Base-by-base conservation (phyloP, 2,888 invertebrate species). In the Shargacucullia verbasci region DNA sequence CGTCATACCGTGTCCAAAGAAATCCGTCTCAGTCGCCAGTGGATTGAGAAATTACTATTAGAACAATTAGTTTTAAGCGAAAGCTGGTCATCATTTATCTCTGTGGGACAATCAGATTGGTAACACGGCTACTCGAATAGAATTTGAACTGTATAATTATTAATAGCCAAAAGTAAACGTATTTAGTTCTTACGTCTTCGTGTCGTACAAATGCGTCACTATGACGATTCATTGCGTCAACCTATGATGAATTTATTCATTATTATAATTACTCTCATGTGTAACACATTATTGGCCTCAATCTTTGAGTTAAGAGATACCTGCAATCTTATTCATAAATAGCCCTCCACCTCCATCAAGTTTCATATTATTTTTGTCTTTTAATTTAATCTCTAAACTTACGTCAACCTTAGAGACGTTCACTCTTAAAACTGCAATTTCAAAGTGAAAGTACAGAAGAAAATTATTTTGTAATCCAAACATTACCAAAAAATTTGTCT, bases 31-130 rank as follows among this genome's bases (percentile, higher is more conserved):
- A 82, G 86, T 83, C 84, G 67, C 76, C 70, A 75, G 62, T 69
- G 73, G 80, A 85, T 89, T 87, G 86, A 87, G 89, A 88, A 87
- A 90, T 90, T 83, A 87, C 82, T 83, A 88, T 86, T 81, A 83
- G 76, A 82, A 82, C 81, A 84, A 90, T 89, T 89, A 87, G 84
- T 88, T 89, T 84, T 78, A 80, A 86, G 81, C 74, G 82, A 86
- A 88, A 86, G 83, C 85, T 76, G 76, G 74, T 82, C 79, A 81
- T 84, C 84, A 87, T 91, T 89, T 86, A 85, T 90, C 87, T 83
- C 80, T 65, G 70, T 73, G 76, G 75, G 81, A 87, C 85, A 85
- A 85, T 84, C 80, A 79, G 78, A 86, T 87, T 84, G 82, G 86
- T 79, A 76, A 79, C 83, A 78, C 80, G 70, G 70, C 65, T 56